A percentile compares a stretch with the other conserved stretches of the same genome.
Evolutionary conservation across 1,140 invertebrate genomes (phyloP).

Genomic region (Orussus abietinus): DNA sequence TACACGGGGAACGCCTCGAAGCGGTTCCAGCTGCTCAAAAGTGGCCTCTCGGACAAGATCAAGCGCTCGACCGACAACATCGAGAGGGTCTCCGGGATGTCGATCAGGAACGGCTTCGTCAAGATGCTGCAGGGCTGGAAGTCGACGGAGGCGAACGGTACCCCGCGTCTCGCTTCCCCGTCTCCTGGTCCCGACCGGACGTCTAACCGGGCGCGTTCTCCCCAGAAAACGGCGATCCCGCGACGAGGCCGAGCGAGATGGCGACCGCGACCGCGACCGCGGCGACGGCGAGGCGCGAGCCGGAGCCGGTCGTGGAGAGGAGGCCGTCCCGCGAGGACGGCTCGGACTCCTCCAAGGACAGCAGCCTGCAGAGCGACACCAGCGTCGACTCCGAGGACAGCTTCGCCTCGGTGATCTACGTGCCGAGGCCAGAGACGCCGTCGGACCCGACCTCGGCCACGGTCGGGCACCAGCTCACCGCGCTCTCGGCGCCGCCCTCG

Average conservation of each 20-base stretch:
- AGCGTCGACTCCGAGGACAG: conserved; percentile 90
- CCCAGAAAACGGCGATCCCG: no score
- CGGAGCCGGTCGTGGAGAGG: conserved; percentile 50
- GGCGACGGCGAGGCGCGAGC: conserved; percentile 35
- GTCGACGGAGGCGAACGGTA: conserved; percentile 51
- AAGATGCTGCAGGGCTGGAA: conserved; percentile 75
- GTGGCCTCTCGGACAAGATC: conserved; percentile 74
- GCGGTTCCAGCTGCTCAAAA: conserved; percentile 78
- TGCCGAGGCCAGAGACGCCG: conserved; percentile 62
- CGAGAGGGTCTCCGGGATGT: conserved; percentile 70
- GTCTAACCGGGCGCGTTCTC: conserved; percentile 22
- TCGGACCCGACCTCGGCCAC: conserved; percentile 11
- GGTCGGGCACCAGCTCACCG: conserved; percentile 29
- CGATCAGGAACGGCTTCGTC: conserved; percentile 64
- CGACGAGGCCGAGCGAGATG: conserved; percentile 1
- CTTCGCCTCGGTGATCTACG: conserved; percentile 86
- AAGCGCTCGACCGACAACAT: conserved; percentile 76
- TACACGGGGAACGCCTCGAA: conserved; percentile 71
- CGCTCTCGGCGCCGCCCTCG: conserved; percentile 66
- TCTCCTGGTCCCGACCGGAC: no score
- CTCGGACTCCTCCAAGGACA: conserved; percentile 88
- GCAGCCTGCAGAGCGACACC: conserved; percentile 87
- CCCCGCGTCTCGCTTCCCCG: no score
- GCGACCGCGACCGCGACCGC: conserved; percentile 22
- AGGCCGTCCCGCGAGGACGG: conserved; percentile 76